phyloP scores from a whole-genome alignment of 2,113 vertebrate species.

The Pelecanoides urinatrix region DNA sequence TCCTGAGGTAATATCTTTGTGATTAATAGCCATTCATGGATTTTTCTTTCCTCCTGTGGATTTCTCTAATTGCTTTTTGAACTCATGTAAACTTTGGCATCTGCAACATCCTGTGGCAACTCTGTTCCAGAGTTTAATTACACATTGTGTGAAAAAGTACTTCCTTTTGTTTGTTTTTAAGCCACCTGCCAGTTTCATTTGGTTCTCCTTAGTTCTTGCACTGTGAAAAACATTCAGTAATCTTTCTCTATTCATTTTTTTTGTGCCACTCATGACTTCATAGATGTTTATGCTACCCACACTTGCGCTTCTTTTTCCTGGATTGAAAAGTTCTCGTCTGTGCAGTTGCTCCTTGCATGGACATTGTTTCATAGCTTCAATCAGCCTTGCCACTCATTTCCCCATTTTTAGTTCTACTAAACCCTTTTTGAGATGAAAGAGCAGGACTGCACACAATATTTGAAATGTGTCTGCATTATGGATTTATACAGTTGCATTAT shows the following conservation, averaged over 20 bases:
- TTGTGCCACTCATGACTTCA: not conserved
- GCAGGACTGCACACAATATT: not conserved
- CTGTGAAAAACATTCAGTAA: conserved; percentile 16
- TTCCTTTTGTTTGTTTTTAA: conserved; percentile 59
- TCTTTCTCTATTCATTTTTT: conserved; percentile 17
- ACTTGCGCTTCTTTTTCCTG: not conserved
- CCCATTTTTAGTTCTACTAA: not conserved
- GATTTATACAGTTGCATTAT: not conserved
- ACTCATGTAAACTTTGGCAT: conserved; percentile 57
- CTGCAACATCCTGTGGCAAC: conserved; percentile 59
- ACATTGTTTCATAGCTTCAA: not conserved
- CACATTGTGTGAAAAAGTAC: conserved; percentile 50
- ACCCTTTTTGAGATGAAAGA: not conserved
- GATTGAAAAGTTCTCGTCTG: not conserved
- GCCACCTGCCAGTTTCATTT: conserved; percentile 57
- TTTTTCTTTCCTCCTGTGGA: not conserved
- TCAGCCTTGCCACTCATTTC: not conserved
- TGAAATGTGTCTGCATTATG: not conserved
- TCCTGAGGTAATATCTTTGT: conserved; percentile 34
- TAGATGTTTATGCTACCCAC: not conserved
- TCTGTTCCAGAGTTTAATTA: conserved; percentile 58
- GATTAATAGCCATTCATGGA: conserved; percentile 23
- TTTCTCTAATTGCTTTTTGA: conserved; percentile 59
- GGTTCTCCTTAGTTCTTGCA: not conserved
- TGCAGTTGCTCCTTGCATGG: not conserved